Evolutionary conservation across 2,888 invertebrate genomes (phyloP).

Genomic region (Nephrotoma guestfalica): DNA sequence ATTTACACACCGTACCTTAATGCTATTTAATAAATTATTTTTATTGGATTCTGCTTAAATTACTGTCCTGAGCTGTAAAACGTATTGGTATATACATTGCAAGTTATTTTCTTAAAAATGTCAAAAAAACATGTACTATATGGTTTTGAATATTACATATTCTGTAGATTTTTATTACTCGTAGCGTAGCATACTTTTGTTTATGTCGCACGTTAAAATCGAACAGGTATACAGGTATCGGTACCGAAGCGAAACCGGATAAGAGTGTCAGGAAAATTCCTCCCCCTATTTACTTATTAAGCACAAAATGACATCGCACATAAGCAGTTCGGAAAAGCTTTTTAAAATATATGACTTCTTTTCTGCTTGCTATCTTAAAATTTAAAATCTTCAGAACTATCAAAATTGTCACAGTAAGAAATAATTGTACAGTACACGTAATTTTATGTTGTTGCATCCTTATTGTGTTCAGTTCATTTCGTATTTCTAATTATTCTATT

Average conservation of each 20-base stretch:
- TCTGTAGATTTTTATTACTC: no score
- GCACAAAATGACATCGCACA: background rate
- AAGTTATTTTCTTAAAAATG: no score
- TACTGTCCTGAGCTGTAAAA: background rate
- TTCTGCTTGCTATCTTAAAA: background rate
- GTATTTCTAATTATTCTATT: background rate
- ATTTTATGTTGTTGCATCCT: background rate
- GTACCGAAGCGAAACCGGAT: background rate
- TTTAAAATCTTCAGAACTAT: background rate
- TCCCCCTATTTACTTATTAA: background rate
- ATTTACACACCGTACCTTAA: background rate
- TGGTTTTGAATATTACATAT: background rate
- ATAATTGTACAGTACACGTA: background rate
- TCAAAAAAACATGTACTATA: background rate
- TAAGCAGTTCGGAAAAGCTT: background rate
- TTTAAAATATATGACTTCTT: background rate
- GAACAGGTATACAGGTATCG: background rate
- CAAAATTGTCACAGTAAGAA: background rate
- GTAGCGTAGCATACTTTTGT: no score
- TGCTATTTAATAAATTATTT: background rate
- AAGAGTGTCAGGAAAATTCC: background rate
- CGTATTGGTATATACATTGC: background rate
- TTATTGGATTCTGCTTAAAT: background rate
- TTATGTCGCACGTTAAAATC: no score
- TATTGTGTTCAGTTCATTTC: background rate